Evolutionary conservation across 2,797 vertebrate genomes (phyloP).

Genomic region (Esox lucius): DNA sequence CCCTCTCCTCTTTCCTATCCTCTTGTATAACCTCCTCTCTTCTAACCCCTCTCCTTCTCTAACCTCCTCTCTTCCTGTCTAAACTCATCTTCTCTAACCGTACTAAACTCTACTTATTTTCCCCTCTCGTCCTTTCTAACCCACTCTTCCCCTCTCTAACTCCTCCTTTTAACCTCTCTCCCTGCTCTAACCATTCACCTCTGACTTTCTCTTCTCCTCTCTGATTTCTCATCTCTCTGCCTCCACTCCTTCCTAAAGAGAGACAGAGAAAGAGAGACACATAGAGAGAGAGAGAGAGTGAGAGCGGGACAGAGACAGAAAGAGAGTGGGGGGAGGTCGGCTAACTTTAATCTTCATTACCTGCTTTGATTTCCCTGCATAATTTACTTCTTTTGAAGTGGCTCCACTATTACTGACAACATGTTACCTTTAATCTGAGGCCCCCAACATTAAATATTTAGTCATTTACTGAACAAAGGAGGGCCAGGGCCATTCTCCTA

Average conservation of each 20-base stretch:
- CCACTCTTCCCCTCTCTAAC: neutral
- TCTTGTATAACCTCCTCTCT: no score
- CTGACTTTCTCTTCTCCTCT: neutral
- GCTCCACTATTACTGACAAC: slow-evolving; percentile 81
- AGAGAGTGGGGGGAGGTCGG: slow-evolving; percentile 55
- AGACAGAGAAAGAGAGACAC: neutral
- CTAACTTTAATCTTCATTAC: slow-evolving; percentile 84
- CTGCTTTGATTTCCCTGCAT: slow-evolving; percentile 83
- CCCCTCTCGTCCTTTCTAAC: no score
- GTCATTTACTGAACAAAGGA: slow-evolving; percentile 81
- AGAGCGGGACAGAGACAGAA: neutral
- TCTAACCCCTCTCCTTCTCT: no score
- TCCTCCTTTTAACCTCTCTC: neutral
- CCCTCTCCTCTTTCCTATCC: no score
- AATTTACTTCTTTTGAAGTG: slow-evolving; percentile 84
- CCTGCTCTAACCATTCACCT: neutral
- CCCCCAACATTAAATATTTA: slow-evolving; percentile 85
- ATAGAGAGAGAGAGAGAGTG: neutral
- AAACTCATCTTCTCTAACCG: no score
- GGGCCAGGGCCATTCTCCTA: slow-evolving; percentile 69
- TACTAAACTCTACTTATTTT: no score
- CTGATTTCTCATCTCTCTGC: neutral
- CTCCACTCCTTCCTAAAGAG: neutral
- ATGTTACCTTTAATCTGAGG: slow-evolving; percentile 86
- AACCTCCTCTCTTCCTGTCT: no score